A percentile compares a stretch with the other conserved stretches of the same genome.
Conservation (phyloP, 2,113 vertebrate genomes). For the Kryptolebias marmoratus region DNA sequence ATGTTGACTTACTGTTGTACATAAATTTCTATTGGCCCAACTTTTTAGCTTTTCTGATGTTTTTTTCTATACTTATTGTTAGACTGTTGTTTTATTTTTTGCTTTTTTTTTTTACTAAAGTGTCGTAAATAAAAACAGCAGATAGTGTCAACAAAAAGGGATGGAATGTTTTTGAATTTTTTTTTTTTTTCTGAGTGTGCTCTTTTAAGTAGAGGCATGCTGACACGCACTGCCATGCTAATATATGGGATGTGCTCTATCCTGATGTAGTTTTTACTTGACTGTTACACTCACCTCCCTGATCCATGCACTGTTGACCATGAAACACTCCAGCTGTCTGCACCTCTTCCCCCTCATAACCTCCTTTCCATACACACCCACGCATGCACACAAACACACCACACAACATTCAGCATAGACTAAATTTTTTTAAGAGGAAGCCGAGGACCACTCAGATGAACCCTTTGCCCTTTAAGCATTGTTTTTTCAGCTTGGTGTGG, state of each 20-base stretch:
- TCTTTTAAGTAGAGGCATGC: conserved; percentile 27
- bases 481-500: conserved; percentile 77
- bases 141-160: no score
- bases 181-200: conserved; percentile 18
- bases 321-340: conserved; percentile 53
- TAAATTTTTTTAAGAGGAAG: conserved; percentile 69
- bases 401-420: conserved; percentile 38
- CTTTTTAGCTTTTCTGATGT: conserved; percentile 13
- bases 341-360: conserved; percentile 32
- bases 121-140: neutral
- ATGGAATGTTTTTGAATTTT: neutral
- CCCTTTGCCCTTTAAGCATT: conserved; percentile 52
- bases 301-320: conserved; percentile 47
- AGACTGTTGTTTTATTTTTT: neutral
- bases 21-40: conserved; percentile 12
- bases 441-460: conserved; percentile 48
- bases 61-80: conserved; percentile 13
- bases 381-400: conserved; percentile 6
- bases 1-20: conserved; percentile 6
- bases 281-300: conserved; percentile 44
- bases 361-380: conserved; percentile 26
- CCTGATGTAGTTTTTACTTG: conserved; percentile 33
- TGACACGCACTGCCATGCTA: conserved; percentile 5
- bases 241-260: conserved; percentile 18
- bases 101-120: neutral